Base-by-base conservation (phyloP, 2,888 invertebrate genomes). In the Alloscopus bannaensis region DNA sequence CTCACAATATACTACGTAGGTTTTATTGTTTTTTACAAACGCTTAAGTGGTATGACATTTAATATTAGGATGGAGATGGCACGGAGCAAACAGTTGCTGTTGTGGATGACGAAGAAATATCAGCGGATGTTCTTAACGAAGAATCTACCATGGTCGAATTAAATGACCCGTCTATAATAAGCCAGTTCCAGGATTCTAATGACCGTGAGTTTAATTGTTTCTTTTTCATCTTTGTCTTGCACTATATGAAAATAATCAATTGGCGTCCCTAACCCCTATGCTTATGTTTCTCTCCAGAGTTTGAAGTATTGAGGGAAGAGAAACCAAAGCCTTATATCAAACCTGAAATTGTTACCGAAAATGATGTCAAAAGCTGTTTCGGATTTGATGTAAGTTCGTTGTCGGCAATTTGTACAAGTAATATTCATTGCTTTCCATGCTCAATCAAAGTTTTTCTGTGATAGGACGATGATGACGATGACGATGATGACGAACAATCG, bases 301-400 rank as follows among this genome's bases (percentile, higher is more conserved):
- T 90, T 72, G 80, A 81, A 26, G 88, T 88, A 79, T 62, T 81
- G n/a, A 24, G 52, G 18, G 80, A 84, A 16, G 83, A 85, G 22
- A 79, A 77, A 22, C 83, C 81, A 22, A 85, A 83, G 62, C 81
- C 79, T 89, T 90, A 80, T 87, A 91, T 6, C 89, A 91, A 86
- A 69, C 86, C 88, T 85, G 84, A 85, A 82, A 86, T 87, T 82
- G 87, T 89, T 84, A 88, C 87, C 64, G 86, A 89, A 86, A 92
- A 92, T 85, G 95, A 95, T 81, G 93, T 94, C 88, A 92, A 94
- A 87, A 92, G 92, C 20, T 95, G 95, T 88, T 95, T 95, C 85
- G 95, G 95, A 1, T 95, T 95, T 89, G 94, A 94, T 88, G 91
- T 90, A 85, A 94, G 87, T 83, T 55, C 24, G 13, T 36, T 36